phyloP scores from a whole-genome alignment of 2,888 invertebrate species.

The Ecliptopera silaceata region DNA sequence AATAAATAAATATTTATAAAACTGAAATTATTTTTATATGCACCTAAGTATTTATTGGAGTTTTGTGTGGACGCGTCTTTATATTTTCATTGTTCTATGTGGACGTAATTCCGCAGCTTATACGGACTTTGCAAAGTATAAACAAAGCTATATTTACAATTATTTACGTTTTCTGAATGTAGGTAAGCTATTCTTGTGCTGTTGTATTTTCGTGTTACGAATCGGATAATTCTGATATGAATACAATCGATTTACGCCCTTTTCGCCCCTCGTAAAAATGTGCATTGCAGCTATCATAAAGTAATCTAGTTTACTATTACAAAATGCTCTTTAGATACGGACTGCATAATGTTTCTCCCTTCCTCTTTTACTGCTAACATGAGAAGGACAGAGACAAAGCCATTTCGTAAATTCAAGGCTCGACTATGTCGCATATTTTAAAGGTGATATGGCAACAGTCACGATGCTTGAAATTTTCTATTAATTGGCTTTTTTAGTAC shows the following conservation, averaged over 20 bases:
- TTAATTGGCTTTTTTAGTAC: conserved; percentile 72
- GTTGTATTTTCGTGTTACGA: conserved; percentile 21
- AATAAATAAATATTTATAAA: background rate
- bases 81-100: conserved; percentile 52
- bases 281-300: conserved; percentile 56
- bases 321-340: conserved; percentile 57
- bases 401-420: conserved; percentile 44
- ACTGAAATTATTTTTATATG: no score
- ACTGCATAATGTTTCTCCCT: conserved; percentile 46
- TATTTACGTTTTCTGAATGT: conserved; percentile 37
- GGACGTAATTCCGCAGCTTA: conserved; percentile 48
- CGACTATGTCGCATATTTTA: conserved; percentile 60
- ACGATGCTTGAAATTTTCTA: conserved; percentile 67
- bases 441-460: conserved; percentile 64
- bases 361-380: conserved; percentile 39
- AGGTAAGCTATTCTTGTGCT: conserved; percentile 37
- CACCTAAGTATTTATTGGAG: no score
- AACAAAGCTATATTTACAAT: conserved; percentile 47
- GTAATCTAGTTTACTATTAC: conserved; percentile 63
- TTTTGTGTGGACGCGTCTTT: conserved; percentile 51
- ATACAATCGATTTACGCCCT: conserved; percentile 43
- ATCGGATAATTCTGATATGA: conserved; percentile 38
- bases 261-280: conserved; percentile 55
- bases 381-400: conserved; percentile 54
- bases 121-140: conserved; percentile 42